phyloP scores from a whole-genome alignment of 2,113 vertebrate genomes.

The Pomatostomus ruficeps region DNA sequence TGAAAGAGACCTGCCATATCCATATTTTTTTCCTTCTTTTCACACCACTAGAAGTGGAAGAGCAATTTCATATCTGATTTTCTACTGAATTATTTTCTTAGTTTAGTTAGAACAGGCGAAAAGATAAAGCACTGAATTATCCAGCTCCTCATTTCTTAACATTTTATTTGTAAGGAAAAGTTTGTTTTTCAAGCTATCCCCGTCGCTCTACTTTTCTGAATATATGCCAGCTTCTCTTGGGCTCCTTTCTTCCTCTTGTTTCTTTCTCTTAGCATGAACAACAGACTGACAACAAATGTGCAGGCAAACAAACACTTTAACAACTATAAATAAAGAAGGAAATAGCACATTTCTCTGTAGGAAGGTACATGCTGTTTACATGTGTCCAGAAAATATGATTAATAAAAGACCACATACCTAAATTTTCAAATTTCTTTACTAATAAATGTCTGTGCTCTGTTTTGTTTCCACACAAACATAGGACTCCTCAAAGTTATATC shows the following conservation, averaged over 20 bases:
- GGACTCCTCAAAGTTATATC: neutral
- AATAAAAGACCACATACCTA: neutral
- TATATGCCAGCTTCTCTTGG: neutral
- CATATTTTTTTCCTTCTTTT: neutral
- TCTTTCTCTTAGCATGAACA: neutral
- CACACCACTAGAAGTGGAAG: neutral
- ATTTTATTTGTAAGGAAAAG: neutral
- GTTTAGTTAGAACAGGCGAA: neutral
- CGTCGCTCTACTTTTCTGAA: neutral
- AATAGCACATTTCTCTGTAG: neutral
- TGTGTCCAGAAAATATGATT: neutral
- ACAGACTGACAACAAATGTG: neutral
- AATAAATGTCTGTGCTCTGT: neutral
- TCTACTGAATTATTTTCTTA: constrained; percentile 29
- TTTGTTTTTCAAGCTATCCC: neutral
- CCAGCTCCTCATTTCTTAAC: neutral
- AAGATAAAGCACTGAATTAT: neutral
- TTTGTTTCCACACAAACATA: neutral
- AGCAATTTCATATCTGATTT: constrained; percentile 49
- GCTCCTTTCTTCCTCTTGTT: neutral
- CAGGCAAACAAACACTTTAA: neutral
- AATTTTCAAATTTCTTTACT: neutral
- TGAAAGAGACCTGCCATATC: neutral
- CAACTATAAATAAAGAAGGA: neutral
- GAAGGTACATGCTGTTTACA: neutral